phyloP scores from a whole-genome alignment of 2,888 invertebrate genomes.

The Macroteleia sp. region DNA sequence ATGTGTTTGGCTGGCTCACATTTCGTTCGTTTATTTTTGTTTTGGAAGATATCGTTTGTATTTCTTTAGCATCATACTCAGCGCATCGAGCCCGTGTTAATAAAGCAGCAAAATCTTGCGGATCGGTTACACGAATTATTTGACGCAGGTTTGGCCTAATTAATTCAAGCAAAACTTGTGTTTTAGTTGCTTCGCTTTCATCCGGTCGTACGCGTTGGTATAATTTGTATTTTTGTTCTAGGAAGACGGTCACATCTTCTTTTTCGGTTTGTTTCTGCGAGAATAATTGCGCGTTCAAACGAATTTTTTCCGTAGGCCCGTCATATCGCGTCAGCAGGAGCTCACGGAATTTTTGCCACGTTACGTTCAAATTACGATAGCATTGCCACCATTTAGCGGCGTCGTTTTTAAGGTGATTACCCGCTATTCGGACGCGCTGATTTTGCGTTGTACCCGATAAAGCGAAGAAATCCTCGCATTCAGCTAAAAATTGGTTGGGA shows the following conservation, averaged over 20 bases:
- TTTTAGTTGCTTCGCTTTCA: not conserved
- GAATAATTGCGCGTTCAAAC: constrained; percentile 12
- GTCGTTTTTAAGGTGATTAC: not conserved
- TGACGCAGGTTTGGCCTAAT: not conserved
- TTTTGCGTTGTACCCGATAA: not conserved
- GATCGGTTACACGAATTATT: not conserved
- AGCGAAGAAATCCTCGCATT: constrained; percentile 2
- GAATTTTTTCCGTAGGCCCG: not conserved
- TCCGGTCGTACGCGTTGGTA: constrained; percentile 14
- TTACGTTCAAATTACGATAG: not conserved
- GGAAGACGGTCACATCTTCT: not conserved
- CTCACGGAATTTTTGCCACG: constrained; percentile 19
- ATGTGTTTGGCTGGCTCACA: too few species aligned
- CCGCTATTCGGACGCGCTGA: not conserved
- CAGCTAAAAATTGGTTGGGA: not conserved
- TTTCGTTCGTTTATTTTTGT: too few species aligned
- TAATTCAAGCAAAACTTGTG: not conserved
- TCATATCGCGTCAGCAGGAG: not conserved
- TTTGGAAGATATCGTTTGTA: too few species aligned
- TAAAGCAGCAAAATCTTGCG: constrained; percentile 1
- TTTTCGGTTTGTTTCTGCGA: constrained; percentile 9
- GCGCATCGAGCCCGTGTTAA: not conserved
- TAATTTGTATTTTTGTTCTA: constrained; percentile 16
- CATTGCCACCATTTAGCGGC: constrained; percentile 32
- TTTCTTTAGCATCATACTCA: not conserved